phyloP scores from a whole-genome alignment of 2,113 vertebrate genomes.

The Myodes glareolus region DNA sequence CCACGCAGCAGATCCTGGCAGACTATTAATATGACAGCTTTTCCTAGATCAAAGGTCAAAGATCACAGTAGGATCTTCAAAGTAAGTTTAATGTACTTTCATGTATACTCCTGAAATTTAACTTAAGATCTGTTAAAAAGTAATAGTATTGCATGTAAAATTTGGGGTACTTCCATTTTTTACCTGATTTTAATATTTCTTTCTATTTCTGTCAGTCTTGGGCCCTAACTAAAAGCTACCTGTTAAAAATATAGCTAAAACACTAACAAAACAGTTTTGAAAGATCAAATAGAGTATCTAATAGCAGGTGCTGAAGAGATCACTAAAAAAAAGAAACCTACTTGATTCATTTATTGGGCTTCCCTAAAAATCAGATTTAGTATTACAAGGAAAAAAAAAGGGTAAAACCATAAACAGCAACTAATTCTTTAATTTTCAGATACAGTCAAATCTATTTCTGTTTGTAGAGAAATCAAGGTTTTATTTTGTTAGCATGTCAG shows the following conservation, averaged over 20 bases:
- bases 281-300: conserved; percentile 54
- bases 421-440: conserved; percentile 63
- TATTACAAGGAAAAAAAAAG: conserved; percentile 67
- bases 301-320: conserved; percentile 39
- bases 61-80: conserved; percentile 9
- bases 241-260: conserved; percentile 54
- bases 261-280: conserved; percentile 23
- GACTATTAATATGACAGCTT: conserved; percentile 13
- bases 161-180: conserved; percentile 41
- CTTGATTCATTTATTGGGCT: conserved; percentile 47
- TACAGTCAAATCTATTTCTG: conserved; percentile 56
- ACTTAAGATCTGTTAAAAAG: conserved; percentile 40
- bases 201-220: conserved; percentile 48
- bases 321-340: conserved; percentile 35
- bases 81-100: conserved; percentile 47
- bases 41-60: conserved; percentile 62
- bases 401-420: conserved; percentile 45
- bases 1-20: conserved; percentile 3
- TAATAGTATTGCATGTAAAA: conserved; percentile 55
- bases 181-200: conserved; percentile 61
- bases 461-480: conserved; percentile 51
- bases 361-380: conserved; percentile 50
- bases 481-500: conserved; percentile 56
- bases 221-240: conserved; percentile 48
- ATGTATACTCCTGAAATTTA: conserved; percentile 61